phyloP scores from a whole-genome alignment of 2,888 invertebrate species.

The Catocala sponsa region DNA sequence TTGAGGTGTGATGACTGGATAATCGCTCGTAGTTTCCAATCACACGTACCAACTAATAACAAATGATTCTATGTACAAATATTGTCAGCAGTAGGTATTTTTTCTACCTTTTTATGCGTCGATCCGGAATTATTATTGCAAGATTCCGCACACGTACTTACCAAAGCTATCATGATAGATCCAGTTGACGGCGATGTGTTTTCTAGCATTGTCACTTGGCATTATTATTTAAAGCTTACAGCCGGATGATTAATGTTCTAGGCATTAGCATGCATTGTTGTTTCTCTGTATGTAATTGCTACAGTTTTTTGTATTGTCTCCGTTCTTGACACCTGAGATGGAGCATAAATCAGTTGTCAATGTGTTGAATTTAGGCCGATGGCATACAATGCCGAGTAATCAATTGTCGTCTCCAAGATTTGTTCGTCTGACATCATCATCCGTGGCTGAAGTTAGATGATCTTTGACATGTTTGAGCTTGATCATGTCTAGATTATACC shows the following conservation, averaged over 20 bases:
- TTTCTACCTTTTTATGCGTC: conserved; percentile 55
- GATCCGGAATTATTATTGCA: conserved; percentile 58
- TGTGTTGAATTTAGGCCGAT: conserved; percentile 73
- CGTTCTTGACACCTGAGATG: conserved; percentile 79
- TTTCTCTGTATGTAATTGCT: conserved; percentile 74
- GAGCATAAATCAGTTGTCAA: conserved; percentile 84
- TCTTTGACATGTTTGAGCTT: conserved; percentile 66
- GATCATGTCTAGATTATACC: conserved; percentile 63
- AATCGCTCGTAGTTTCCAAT: conserved; percentile 52
- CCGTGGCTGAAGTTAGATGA: conserved; percentile 60
- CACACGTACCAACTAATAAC: conserved; percentile 58
- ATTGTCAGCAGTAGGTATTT: conserved; percentile 61
- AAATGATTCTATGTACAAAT: conserved; percentile 63
- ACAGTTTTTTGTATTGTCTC: conserved; percentile 72
- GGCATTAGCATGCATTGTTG: conserved; percentile 71
- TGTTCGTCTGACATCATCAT: conserved; percentile 74
- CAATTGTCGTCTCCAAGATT: conserved; percentile 71
- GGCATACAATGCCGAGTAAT: conserved; percentile 72
- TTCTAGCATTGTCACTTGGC: conserved; percentile 66
- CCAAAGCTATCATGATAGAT: conserved; percentile 57
- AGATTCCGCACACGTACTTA: conserved; percentile 56
- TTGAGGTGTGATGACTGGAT: conserved; percentile 60
- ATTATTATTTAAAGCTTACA: conserved; percentile 67
- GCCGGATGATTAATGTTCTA: conserved; percentile 75
- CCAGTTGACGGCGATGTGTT: conserved; percentile 60